Conservation (phyloP, 2,113 vertebrate species). For the Callorhinus ursinus region DNA sequence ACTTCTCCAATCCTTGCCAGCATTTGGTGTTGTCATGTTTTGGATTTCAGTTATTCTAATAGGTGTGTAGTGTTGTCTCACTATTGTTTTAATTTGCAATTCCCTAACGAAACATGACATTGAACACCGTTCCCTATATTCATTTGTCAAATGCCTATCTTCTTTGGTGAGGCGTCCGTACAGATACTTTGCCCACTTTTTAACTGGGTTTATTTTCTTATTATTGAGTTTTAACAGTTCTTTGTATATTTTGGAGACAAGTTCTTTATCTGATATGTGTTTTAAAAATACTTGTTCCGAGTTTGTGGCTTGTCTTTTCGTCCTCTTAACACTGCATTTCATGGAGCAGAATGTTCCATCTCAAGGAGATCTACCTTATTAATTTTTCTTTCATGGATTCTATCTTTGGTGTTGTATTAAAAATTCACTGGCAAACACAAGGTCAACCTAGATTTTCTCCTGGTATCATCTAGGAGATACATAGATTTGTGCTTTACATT, state of each 20-base stretch:
- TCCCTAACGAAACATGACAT: not conserved
- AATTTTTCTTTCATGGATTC: not conserved
- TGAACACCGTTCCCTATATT: not conserved
- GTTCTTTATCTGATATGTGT: not conserved
- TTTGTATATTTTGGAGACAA: conserved; percentile 19
- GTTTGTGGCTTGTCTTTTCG: not conserved
- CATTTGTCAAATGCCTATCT: not conserved
- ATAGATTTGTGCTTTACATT: not conserved
- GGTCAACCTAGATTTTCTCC: not conserved
- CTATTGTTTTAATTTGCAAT: not conserved
- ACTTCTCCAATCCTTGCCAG: not conserved
- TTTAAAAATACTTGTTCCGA: not conserved
- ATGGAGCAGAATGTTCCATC: not conserved
- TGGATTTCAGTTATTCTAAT: not conserved
- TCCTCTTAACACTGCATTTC: not conserved
- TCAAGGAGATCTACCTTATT: not conserved
- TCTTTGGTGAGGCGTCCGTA: not conserved
- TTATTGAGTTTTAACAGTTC: not conserved
- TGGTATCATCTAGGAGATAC: not conserved
- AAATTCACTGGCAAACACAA: not conserved
- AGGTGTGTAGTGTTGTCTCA: accelerated
- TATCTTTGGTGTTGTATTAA: not conserved
- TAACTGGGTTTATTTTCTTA: not conserved
- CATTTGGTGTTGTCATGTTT: not conserved
- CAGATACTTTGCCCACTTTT: not conserved